A percentile compares a stretch with the other conserved stretches of the same genome.
phyloP scores from a whole-genome alignment of 2,113 vertebrate genomes.

The Gymnobelideus leadbeateri region DNA sequence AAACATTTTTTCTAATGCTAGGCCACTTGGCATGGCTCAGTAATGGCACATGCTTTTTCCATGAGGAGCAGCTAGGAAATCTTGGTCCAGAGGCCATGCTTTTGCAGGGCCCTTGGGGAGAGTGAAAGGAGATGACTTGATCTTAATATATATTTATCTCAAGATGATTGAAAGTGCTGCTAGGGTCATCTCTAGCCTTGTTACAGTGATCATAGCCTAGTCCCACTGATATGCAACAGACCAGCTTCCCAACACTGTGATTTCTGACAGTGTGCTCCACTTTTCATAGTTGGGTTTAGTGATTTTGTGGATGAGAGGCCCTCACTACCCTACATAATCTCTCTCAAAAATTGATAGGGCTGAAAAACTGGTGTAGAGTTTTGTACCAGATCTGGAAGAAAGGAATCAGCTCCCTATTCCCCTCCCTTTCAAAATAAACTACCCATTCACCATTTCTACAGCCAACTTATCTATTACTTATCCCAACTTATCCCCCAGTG shows the following conservation, averaged over 20 bases:
- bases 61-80: neutral
- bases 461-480: neutral
- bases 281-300: neutral
- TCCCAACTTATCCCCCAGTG: neutral
- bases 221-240: neutral
- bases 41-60: neutral
- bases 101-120: slow-evolving; percentile 1
- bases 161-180: neutral
- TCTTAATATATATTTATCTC: neutral
- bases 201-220: neutral
- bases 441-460: neutral
- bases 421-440: neutral
- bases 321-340: neutral
- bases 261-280: neutral
- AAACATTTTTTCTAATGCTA: neutral
- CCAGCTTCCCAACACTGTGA: neutral
- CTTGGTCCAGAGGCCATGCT: slow-evolving; percentile 3
- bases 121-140: neutral
- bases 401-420: neutral
- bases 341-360: neutral
- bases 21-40: neutral
- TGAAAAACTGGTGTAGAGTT: neutral
- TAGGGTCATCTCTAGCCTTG: neutral
- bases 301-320: neutral
- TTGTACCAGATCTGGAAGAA: neutral